These are phyloP conservation scores for Onychostoma macrolepis DNA, from an alignment of 2,113 vertebrate genomes.

Conservation along the genomic window DNA sequence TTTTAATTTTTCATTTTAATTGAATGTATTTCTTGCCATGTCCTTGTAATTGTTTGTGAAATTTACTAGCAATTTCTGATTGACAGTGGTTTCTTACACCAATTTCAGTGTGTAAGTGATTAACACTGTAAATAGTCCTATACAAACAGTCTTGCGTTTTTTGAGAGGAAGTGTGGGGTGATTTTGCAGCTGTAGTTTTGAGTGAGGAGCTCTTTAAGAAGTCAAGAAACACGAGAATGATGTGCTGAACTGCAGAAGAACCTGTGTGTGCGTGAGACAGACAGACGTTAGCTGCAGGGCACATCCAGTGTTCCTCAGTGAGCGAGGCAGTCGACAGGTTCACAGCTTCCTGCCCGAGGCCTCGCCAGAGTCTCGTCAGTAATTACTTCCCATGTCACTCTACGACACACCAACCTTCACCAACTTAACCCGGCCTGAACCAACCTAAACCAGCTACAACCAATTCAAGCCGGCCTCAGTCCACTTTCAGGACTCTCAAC, in stretches of 20 bases:
- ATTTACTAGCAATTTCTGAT: not conserved
- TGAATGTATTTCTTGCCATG: too few species aligned
- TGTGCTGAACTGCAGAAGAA: not conserved
- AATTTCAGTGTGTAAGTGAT: not conserved
- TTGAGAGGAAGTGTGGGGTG: not conserved
- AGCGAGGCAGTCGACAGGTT: not conserved
- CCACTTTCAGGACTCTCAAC: too few species aligned
- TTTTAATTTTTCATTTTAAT: too few species aligned
- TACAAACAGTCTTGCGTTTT: not conserved
- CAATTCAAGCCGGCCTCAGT: not conserved
- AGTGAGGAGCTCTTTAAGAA: not conserved
- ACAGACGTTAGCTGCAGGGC: slow-evolving; percentile 3
- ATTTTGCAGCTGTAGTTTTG: not conserved
- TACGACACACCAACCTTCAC: not conserved
- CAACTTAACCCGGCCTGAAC: not conserved
- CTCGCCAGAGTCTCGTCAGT: not conserved
- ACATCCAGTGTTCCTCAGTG: not conserved
- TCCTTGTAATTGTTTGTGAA: not conserved
- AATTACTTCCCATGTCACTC: slow-evolving; percentile 36
- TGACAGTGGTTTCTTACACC: not conserved
- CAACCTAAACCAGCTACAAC: not conserved
- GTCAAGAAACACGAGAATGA: not conserved
- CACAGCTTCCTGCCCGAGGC: slow-evolving; percentile 2
- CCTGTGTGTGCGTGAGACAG: too few species aligned
- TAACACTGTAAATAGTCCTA: not conserved